These are phyloP conservation scores for Penelope pileata DNA, from an alignment of 2,113 vertebrate species.

Conservation along the genomic window DNA sequence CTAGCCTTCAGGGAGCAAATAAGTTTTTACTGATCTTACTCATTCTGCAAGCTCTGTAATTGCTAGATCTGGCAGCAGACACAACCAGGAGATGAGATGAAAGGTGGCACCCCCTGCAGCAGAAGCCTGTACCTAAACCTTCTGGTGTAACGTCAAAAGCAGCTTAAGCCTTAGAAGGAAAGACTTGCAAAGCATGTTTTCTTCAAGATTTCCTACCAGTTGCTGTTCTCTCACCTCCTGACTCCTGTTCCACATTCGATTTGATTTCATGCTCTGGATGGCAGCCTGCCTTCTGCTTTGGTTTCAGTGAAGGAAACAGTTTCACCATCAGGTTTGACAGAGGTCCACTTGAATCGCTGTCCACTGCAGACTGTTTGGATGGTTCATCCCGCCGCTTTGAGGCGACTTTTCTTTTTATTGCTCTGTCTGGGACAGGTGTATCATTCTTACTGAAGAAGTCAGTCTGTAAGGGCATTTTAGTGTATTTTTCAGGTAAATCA, in stretches of 20 bases:
- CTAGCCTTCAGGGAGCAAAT: background rate
- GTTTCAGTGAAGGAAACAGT: slow-evolving; percentile 89
- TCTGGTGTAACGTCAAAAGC: background rate
- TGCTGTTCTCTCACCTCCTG: slow-evolving; percentile 75
- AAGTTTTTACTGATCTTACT: background rate
- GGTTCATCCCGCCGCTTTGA: slow-evolving; percentile 73
- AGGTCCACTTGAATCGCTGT: slow-evolving; percentile 59
- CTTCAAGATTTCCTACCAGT: background rate
- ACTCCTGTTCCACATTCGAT: slow-evolving; percentile 58
- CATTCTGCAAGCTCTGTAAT: background rate
- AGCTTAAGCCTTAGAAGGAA: background rate
- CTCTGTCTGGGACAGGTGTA: slow-evolving; percentile 58
- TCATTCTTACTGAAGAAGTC: slow-evolving; percentile 26
- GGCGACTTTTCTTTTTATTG: slow-evolving; percentile 85
- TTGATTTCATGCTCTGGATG: slow-evolving; percentile 32
- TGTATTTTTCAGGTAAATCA: slow-evolving; percentile 37
- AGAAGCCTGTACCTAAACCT: background rate
- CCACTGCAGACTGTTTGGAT: background rate
- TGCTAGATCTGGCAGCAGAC: background rate
- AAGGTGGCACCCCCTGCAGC: background rate
- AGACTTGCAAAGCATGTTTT: background rate
- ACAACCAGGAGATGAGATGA: background rate
- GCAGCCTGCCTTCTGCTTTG: slow-evolving; percentile 74
- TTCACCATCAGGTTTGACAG: slow-evolving; percentile 87
- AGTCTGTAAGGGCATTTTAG: background rate